Evolutionary conservation across 2,888 invertebrate genomes (phyloP).

Genomic region (Plebejus anna): DNA sequence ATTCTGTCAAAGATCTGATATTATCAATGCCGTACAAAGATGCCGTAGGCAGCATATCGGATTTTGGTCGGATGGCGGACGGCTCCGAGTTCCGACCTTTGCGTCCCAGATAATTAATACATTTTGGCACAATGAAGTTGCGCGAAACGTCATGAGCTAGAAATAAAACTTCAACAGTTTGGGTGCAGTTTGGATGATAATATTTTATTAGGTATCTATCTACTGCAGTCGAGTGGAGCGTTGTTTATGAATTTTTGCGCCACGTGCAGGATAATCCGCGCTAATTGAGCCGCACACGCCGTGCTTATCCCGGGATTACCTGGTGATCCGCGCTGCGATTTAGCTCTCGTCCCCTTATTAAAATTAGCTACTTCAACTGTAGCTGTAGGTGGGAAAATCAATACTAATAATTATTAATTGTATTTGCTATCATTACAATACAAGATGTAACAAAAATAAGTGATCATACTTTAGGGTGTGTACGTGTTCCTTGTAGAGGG

Average conservation of each 20-base stretch:
- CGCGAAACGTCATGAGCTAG: background rate
- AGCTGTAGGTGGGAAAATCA: too few species aligned
- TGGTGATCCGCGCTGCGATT: slow-evolving; percentile 51
- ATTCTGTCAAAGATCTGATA: too few species aligned
- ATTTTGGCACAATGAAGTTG: background rate
- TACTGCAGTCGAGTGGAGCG: slow-evolving; percentile 24
- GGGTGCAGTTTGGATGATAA: background rate
- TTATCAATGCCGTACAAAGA: too few species aligned
- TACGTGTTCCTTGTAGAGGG: too few species aligned
- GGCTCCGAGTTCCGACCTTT: too few species aligned
- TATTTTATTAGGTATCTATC: background rate
- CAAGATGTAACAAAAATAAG: too few species aligned
- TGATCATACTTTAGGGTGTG: too few species aligned
- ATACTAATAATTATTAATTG: too few species aligned
- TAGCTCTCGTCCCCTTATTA: background rate
- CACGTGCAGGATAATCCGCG: slow-evolving; percentile 74
- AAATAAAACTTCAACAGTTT: background rate
- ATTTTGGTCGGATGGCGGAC: too few species aligned
- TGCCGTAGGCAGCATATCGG: too few species aligned
- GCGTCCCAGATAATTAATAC: too few species aligned
- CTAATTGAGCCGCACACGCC: slow-evolving; percentile 67
- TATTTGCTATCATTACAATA: too few species aligned
- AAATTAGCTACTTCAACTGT: background rate
- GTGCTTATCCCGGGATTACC: slow-evolving; percentile 66
- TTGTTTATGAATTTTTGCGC: slow-evolving; percentile 51